phyloP scores from a whole-genome alignment of 2,888 invertebrate species.

The Tetheella fluctuosa region DNA sequence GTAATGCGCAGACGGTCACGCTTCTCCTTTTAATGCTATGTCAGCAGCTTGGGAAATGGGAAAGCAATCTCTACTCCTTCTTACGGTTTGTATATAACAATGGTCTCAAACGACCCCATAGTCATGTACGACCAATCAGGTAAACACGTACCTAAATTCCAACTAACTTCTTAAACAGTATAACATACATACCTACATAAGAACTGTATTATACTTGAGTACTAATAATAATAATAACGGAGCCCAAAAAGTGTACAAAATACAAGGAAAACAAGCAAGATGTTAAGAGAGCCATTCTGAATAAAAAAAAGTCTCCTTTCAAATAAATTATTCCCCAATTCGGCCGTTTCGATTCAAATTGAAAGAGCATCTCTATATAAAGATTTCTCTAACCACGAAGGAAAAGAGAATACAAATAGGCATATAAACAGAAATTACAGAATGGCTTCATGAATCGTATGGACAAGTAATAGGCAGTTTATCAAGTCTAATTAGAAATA shows the following conservation, averaged over 20 bases:
- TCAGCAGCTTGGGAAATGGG: slow-evolving; percentile 49
- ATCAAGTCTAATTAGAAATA: slow-evolving; percentile 53
- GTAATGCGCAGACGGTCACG: slow-evolving; percentile 74
- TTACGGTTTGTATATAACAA: neutral
- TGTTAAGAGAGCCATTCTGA: slow-evolving; percentile 60
- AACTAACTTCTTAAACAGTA: neutral
- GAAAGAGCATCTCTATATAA: slow-evolving; percentile 78
- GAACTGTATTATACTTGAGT: too few relatives aligned
- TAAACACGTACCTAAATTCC: too few relatives aligned
- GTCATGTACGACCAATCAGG: too few relatives aligned
- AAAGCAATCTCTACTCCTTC: neutral
- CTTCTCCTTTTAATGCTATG: slow-evolving; percentile 71
- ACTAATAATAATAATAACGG: neutral
- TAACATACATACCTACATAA: too few relatives aligned
- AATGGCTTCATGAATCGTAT: slow-evolving; percentile 74
- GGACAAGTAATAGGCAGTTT: slow-evolving; percentile 63
- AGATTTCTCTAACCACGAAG: slow-evolving; percentile 76
- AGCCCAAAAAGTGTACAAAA: slow-evolving; percentile 42
- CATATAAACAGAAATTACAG: slow-evolving; percentile 78
- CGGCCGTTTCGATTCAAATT: slow-evolving; percentile 80
- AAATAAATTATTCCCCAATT: slow-evolving; percentile 79
- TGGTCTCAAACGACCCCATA: neutral
- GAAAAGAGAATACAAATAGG: slow-evolving; percentile 78
- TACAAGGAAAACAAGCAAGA: slow-evolving; percentile 52
- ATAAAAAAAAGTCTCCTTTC: slow-evolving; percentile 70